A percentile compares a stretch with the other conserved stretches of the same genome.
These are phyloP conservation scores for Passerculus sandwichensis DNA, from an alignment of 2,797 vertebrate genomes.

Conservation along the genomic window DNA sequence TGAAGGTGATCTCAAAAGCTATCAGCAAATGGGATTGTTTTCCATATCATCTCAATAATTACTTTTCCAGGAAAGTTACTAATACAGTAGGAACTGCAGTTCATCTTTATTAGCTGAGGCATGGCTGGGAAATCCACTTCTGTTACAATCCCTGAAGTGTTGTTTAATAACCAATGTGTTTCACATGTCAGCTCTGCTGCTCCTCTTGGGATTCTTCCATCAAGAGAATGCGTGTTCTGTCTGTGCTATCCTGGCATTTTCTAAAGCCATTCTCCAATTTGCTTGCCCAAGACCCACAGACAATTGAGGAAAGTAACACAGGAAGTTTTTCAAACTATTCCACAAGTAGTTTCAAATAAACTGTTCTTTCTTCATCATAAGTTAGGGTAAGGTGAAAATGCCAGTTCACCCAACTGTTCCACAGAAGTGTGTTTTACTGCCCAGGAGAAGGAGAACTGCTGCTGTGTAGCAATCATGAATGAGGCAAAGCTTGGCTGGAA, in stretches of 20 bases:
- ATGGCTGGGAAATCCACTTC: not conserved
- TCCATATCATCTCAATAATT: not conserved
- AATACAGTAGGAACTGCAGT: not conserved
- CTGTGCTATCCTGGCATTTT: not conserved
- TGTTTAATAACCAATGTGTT: not conserved
- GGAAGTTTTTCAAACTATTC: not conserved
- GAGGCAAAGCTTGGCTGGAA: not conserved
- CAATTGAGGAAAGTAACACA: not conserved
- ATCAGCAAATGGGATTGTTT: not conserved
- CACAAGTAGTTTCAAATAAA: not conserved
- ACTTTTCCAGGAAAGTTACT: slow-evolving; percentile 27
- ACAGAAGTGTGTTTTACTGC: not conserved
- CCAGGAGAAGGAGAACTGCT: not conserved
- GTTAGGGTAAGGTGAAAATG: not conserved
- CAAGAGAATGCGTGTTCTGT: not conserved
- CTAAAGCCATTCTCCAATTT: not conserved
- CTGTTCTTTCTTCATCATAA: not conserved
- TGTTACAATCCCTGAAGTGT: not conserved
- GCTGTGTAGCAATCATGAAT: not conserved
- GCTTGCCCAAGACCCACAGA: not conserved
- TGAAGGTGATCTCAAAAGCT: not conserved
- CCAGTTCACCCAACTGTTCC: not conserved
- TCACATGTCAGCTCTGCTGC: not conserved
- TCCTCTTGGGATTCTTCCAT: not conserved
- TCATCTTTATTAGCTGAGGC: not conserved